A percentile compares a stretch with the other conserved stretches of the same genome.
Evolutionary conservation across 2,113 vertebrate species (phyloP).

Genomic region (Thamnaconus septentrionalis): DNA sequence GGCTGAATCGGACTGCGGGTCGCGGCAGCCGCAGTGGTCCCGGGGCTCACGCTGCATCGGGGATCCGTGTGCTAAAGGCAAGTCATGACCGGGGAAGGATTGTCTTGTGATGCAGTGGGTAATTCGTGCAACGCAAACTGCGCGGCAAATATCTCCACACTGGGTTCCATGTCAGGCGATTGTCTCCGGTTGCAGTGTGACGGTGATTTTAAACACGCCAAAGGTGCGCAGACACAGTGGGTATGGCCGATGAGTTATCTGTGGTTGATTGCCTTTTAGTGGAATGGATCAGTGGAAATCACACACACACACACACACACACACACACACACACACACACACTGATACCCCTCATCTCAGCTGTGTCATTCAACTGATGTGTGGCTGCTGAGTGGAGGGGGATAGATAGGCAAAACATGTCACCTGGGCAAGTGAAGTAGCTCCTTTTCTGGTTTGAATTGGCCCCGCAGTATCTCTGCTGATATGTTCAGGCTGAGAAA

Average conservation of each 20-base stretch:
- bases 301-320: neutral
- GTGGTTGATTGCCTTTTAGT: slow-evolving; percentile 29
- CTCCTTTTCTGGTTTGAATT: too few relatives aligned
- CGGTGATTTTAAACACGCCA: neutral
- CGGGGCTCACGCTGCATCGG: slow-evolving; percentile 65
- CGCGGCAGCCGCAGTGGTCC: slow-evolving; percentile 67
- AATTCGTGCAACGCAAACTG: slow-evolving; percentile 41
- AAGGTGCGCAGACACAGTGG: slow-evolving; percentile 51
- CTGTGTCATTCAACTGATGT: neutral
- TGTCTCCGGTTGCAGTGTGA: slow-evolving; percentile 14
- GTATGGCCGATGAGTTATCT: slow-evolving; percentile 45
- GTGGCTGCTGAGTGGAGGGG: neutral
- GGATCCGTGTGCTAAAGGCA: slow-evolving; percentile 82
- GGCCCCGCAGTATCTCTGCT: too few relatives aligned
- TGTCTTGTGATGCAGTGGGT: slow-evolving; percentile 5
- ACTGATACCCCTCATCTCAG: neutral
- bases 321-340: neutral
- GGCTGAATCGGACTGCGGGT: slow-evolving; percentile 60
- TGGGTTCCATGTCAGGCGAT: slow-evolving; percentile 19
- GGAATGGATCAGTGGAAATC: slow-evolving; percentile 26
- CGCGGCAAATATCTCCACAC: slow-evolving; percentile 14
- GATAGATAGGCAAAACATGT: too few relatives aligned
- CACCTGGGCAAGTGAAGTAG: too few relatives aligned
- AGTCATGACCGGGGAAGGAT: slow-evolving; percentile 14
- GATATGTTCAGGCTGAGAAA: too few relatives aligned